Base-by-base conservation (phyloP, 2,888 invertebrate species). In the Labia minor region DNA sequence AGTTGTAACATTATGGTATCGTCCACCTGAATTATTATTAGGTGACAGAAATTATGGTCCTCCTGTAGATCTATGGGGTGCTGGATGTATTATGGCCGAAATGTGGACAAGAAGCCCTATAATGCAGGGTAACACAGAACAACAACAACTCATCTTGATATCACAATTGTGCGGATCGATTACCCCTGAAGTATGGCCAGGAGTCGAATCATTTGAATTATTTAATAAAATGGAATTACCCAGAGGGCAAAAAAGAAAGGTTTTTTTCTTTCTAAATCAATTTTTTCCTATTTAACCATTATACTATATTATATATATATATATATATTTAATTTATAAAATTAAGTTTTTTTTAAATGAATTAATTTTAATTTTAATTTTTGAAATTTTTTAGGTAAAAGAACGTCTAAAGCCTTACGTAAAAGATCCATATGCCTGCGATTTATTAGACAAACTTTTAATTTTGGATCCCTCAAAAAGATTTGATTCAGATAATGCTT, bases 21-120 rank as follows among this genome's bases (percentile, higher is more conserved):
- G 90, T 37, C 86, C 87, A 19, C 86, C 86, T 2, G 87, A 87
- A 73, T 76, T 88, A 19, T 75, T 89, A 14, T 76, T 88, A 6
- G 89, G 95, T 37, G 92, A 95, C 74, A 83, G 98, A 14, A 94
- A 96, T 79, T 99, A 99, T 75, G 95, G 95, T 0, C 94, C 97
- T 0, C 92, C 96, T 0, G 95, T 99, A 14, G 99, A 99, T 80
- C 85, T 98, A 80, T 92, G 92, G 92, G 92, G 92, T 0, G 97
- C 95, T 0, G 99, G 99, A 0, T 99, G 99, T 76, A 99, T 99
- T 70, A 98, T 99, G 98, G 98, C 98, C 0, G 99, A 99, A 81
- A 94, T 99, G 94, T 99, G 98, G 98, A 98, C 96, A 0, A 81
- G 86, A 71, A 81, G 79, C 2, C 98, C 94, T 0, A 93, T 94